Base-by-base conservation (phyloP, 2,113 vertebrate genomes). In the Mastomys coucha region DNA sequence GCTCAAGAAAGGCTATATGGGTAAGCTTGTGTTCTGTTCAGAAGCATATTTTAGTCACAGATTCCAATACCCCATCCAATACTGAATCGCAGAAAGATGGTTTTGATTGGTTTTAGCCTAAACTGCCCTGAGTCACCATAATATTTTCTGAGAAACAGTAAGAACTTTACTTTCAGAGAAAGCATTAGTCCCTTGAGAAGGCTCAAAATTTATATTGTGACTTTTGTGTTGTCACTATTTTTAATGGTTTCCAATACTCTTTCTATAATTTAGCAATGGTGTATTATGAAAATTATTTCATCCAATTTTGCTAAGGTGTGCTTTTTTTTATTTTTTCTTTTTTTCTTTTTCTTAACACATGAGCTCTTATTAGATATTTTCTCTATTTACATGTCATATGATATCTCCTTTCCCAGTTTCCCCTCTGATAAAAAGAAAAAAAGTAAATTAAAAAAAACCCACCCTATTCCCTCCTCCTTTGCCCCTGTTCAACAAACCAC, bases 31-130 rank as follows among this genome's bases (percentile, higher is more conserved):
- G 36, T 82, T 93, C 36, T 76, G 17, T 76, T 78, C 90, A 51
- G 90, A 97, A 85, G 95, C 92, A 81, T 72, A 92, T 93, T 93
- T 97, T 67, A 85, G 84, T 98, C 87, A 94, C 84, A 97, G 78
- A 97, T 95, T 94, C 91, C 85, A 93, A 91, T 80, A 95, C 80
- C 10, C 5, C 80, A 92, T 85, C 93, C 93, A 96, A 88, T 92
- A 94, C 0, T 96, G 88, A 96, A 85, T 94, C 75, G 96, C 93
- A 90, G 75, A 96, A 94, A 93, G 75, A 92, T 90, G 80, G 65
- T 90, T 97, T 96, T 93, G 89, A 85, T 92, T 93, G 87, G 28
- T 95, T 96, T 95, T 67, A 53, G 4, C 72, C n/a, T 95, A 80
- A 80, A 94, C 51, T 31, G 42, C 36, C 78, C 31, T 67, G 90